These are phyloP conservation scores for Cryptophagus acutangulus DNA, from an alignment of 2,888 invertebrate genomes.

Conservation along the genomic window DNA sequence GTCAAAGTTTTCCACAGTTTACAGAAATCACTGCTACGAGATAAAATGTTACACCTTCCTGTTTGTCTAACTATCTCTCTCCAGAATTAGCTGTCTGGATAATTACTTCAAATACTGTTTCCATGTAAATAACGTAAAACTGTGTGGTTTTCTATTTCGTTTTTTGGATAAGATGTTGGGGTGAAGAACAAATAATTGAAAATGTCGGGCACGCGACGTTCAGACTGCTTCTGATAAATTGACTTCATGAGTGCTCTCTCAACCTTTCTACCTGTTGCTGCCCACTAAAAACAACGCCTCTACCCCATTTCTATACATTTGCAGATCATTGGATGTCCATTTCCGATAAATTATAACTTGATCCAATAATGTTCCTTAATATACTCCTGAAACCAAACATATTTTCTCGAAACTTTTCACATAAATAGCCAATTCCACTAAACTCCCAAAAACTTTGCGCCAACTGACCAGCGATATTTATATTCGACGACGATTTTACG, in stretches of 20 bases:
- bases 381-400: slow-evolving; percentile 5
- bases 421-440: slow-evolving; percentile 3
- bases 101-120: not conserved
- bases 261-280: slow-evolving; percentile 42
- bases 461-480: not conserved
- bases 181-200: slow-evolving; percentile 34
- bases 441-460: slow-evolving; percentile 2
- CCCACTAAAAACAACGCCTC: slow-evolving; percentile 36
- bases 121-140: slow-evolving; percentile 1
- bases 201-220: slow-evolving; percentile 29
- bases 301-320: slow-evolving; percentile 31
- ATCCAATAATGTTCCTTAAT: slow-evolving; percentile 9
- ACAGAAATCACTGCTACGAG: not conserved
- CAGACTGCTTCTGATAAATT: slow-evolving; percentile 38
- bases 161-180: too few species aligned
- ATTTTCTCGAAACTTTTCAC: slow-evolving; percentile 6
- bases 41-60: too few species aligned
- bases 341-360: slow-evolving; percentile 21
- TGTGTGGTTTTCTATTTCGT: too few species aligned
- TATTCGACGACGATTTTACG: too few species aligned
- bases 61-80: too few species aligned
- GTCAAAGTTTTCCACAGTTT: not conserved
- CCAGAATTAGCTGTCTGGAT: too few species aligned
- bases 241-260: slow-evolving; percentile 41
- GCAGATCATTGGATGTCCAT: slow-evolving; percentile 23